phyloP scores from a whole-genome alignment of 2,797 vertebrate species.

The Melanotaenia boesemani region DNA sequence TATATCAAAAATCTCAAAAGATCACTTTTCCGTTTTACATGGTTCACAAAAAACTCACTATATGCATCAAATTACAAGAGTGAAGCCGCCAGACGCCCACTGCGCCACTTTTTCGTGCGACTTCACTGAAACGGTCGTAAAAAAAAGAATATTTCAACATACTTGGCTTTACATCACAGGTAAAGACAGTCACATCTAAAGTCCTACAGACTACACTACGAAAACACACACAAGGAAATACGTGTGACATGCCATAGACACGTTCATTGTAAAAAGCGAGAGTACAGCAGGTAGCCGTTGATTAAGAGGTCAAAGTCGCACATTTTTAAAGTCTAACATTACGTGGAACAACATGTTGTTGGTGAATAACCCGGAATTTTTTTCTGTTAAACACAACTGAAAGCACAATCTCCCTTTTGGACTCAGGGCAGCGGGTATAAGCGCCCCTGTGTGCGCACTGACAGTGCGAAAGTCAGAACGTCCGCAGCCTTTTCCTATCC shows the following conservation, averaged over 20 bases:
- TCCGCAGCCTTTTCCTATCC: not conserved
- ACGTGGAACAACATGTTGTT: slow-evolving; percentile 71
- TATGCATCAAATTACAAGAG: slow-evolving; percentile 78
- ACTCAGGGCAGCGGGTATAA: slow-evolving; percentile 45
- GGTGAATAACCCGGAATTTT: slow-evolving; percentile 51
- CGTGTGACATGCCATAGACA: slow-evolving; percentile 86
- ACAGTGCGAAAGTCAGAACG: slow-evolving; percentile 12
- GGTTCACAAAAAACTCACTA: slow-evolving; percentile 82
- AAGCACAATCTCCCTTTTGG: slow-evolving; percentile 44
- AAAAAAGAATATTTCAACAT: slow-evolving; percentile 63
- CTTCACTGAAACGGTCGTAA: slow-evolving; percentile 55
- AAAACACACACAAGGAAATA: slow-evolving; percentile 83
- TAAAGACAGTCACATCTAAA: slow-evolving; percentile 82
- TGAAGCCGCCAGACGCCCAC: slow-evolving; percentile 65
- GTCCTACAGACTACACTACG: slow-evolving; percentile 82
- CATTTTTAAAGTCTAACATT: slow-evolving; percentile 72
- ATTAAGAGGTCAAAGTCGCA: slow-evolving; percentile 69
- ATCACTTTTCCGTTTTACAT: slow-evolving; percentile 71
- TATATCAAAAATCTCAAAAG: slow-evolving; percentile 84
- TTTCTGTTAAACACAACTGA: slow-evolving; percentile 49
- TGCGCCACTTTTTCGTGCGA: slow-evolving; percentile 45
- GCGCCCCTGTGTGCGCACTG: slow-evolving; percentile 13
- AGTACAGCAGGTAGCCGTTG: slow-evolving; percentile 75
- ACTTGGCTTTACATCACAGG: slow-evolving; percentile 85
- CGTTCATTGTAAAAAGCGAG: slow-evolving; percentile 74